Evolutionary conservation across 2,888 invertebrate species (phyloP).

Genomic region (Malthinus seriepunctatus): DNA sequence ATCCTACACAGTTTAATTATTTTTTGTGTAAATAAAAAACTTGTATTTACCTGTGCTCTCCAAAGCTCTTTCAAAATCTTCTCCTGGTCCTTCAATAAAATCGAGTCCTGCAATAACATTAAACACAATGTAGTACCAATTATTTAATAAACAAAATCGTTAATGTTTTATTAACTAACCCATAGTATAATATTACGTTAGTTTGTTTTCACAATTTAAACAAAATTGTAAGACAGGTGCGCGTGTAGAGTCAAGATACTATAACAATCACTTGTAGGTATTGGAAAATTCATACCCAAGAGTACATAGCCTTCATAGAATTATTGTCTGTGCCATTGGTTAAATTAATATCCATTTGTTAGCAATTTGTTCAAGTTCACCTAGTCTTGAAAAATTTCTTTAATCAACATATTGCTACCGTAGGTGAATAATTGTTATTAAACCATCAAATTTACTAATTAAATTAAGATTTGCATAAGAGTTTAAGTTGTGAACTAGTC

Average conservation of each 20-base stretch:
- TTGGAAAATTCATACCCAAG: constrained; percentile 44
- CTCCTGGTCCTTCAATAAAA: constrained; percentile 71
- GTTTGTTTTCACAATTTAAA: constrained; percentile 1
- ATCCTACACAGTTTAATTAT: constrained; percentile 58
- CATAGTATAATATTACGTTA: constrained; percentile 20
- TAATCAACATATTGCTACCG: constrained; percentile 5
- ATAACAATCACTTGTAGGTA: constrained; percentile 41
- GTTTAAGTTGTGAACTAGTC: too few species aligned
- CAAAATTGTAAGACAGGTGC: constrained; percentile 18
- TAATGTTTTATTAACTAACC: constrained; percentile 31
- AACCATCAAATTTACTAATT: too few species aligned
- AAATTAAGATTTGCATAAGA: too few species aligned
- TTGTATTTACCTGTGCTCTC: constrained; percentile 66
- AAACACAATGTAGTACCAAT: constrained; percentile 5
- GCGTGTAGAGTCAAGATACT: constrained; percentile 30
- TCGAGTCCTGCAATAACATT: constrained; percentile 64
- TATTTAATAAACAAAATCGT: constrained; percentile 7
- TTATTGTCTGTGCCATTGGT: constrained; percentile 44
- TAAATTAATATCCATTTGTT: constrained; percentile 42
- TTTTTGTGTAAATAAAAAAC: not conserved
- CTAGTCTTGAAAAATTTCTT: constrained; percentile 35
- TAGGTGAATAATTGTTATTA: too few species aligned
- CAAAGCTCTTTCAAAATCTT: constrained; percentile 74
- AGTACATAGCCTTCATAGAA: constrained; percentile 44
- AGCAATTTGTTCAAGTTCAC: constrained; percentile 48